Evolutionary conservation across 1,140 invertebrate genomes (phyloP), one percentile per base, ranked within the genome.

Genomic region (Choristoneura fumiferana): DNA sequence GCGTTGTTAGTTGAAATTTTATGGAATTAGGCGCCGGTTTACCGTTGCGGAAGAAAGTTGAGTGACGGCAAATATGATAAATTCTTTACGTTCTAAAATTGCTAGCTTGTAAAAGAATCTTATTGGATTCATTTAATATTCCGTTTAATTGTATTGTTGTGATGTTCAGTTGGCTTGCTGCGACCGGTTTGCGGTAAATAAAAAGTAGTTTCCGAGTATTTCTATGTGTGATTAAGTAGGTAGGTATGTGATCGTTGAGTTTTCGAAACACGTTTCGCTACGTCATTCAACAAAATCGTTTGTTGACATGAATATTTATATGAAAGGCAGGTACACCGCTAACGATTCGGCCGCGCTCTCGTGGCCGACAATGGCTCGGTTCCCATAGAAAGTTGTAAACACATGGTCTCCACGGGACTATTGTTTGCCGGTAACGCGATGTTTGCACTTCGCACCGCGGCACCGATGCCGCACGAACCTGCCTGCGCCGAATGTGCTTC

Each of bases 41-140:
- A 85, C 81, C 82, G 81, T 82, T 81, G 73, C 57, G 67, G 67
- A 78, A 73, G 83, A 86, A 86, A 84, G 83, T 79, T 73, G 71
- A 62, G 69, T 73, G 58, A 74, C 65, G 60, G 57, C 58, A 68
- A 69, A 70, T 71, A 76, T 75, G 69, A 73, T 63, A 73, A 71
- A 67, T 66, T 76, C 62, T 69, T 69, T 62, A 68, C 71, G 62
- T 62, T 72, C 66, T 63, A 61, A 73, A 60, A 65, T 58, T 54
- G 55, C 63, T 70, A 60, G 49, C 67, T 69, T 65, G 65, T 59
- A 58, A 66, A 63, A 69, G 70, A 79, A 67, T 85, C 82, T 74
- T 79, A 83, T 83, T 78, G 70, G 73, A 65, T 65, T 69, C 55
- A n/a, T 49, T 62, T 9, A 54, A 55, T 67, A 62, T 54, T 12